Conservation (phyloP, 2,888 invertebrate species). For the Gisinianus flammeolus region DNA sequence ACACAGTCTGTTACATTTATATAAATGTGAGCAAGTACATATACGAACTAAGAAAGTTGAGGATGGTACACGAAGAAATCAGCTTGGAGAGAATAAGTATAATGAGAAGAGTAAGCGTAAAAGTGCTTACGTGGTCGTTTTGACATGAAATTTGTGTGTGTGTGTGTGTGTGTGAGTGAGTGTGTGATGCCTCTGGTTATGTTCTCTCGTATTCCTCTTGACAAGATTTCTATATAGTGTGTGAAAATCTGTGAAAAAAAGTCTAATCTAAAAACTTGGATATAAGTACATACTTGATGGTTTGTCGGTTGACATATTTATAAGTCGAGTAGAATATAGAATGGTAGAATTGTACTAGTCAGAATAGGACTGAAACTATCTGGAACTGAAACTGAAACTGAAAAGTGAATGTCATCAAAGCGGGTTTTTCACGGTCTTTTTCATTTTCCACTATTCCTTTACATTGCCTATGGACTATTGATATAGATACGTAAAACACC, state of each 20-base stretch:
- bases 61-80: too few relatives aligned
- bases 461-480: neutral
- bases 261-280: too few relatives aligned
- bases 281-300: too few relatives aligned
- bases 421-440: neutral
- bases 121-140: conserved; percentile 5
- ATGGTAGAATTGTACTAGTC: too few relatives aligned
- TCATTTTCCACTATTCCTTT: neutral
- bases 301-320: too few relatives aligned
- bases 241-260: too few relatives aligned
- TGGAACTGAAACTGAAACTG: too few relatives aligned
- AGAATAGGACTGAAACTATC: too few relatives aligned
- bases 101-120: neutral
- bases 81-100: neutral
- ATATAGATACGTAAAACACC: neutral
- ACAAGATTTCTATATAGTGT: neutral
- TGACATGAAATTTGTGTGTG: neutral
- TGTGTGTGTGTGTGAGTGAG: neutral
- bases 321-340: too few relatives aligned
- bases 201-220: neutral
- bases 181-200: conserved; percentile 8
- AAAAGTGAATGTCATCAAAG: conserved; percentile 6
- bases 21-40: neutral
- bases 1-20: too few relatives aligned
- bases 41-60: neutral